phyloP scores from a whole-genome alignment of 2,113 vertebrate genomes.

The Hypanus sabinus region DNA sequence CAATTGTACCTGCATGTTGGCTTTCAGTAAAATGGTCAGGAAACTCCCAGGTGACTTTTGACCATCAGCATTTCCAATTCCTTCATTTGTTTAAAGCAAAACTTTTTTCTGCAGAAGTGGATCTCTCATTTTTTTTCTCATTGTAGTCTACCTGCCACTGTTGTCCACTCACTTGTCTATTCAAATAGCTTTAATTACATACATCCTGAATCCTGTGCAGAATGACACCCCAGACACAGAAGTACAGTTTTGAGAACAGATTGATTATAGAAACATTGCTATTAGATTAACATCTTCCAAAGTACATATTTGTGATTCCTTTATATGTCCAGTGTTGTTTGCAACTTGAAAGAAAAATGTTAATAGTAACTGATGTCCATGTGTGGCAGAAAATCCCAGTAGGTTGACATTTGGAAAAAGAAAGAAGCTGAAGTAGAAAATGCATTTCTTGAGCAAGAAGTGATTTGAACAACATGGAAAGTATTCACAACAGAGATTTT shows the following conservation, averaged over 20 bases:
- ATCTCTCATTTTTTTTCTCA: too few relatives aligned
- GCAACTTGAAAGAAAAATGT: background rate
- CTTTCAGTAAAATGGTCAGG: too few relatives aligned
- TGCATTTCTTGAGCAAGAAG: background rate
- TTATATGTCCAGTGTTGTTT: background rate
- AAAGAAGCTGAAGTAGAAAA: constrained; percentile 26
- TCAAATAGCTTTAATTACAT: too few relatives aligned
- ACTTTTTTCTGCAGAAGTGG: too few relatives aligned
- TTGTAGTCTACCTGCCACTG: too few relatives aligned
- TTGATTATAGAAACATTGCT: background rate
- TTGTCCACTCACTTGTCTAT: too few relatives aligned
- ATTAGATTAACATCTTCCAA: background rate
- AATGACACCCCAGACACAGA: background rate
- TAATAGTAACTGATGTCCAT: background rate
- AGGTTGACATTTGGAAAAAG: background rate
- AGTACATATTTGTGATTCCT: background rate
- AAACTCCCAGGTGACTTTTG: too few relatives aligned
- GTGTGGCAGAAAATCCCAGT: background rate
- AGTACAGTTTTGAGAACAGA: background rate
- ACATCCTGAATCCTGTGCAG: background rate
- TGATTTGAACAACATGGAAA: constrained; percentile 17
- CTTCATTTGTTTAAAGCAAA: too few relatives aligned
- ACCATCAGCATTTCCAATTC: too few relatives aligned
- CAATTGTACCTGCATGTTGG: too few relatives aligned
- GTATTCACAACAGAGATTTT: background rate